These are phyloP conservation scores for Oxystoma pomonae DNA, from an alignment of 2,888 invertebrate genomes.

Conservation along the genomic window DNA sequence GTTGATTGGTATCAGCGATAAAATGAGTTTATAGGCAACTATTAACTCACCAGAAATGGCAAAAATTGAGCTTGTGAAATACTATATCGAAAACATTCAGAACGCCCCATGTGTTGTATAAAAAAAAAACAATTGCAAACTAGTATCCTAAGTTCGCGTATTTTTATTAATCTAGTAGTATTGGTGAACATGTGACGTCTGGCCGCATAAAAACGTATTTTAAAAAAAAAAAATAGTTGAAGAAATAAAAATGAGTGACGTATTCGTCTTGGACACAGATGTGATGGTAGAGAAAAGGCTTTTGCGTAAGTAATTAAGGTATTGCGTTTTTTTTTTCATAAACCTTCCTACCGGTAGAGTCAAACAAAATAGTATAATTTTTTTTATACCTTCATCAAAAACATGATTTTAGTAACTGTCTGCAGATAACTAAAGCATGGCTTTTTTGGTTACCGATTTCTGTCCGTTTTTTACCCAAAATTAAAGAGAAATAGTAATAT, in stretches of 20 bases:
- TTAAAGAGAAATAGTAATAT: no score
- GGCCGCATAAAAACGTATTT: neutral
- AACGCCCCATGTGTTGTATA: neutral
- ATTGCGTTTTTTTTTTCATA: constrained; percentile 7
- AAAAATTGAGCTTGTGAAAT: neutral
- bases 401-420: no score
- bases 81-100: neutral
- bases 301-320: neutral
- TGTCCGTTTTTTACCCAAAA: no score
- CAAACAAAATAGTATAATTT: no score
- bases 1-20: no score
- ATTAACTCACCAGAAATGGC: neutral
- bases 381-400: no score
- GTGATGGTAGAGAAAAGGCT: neutral
- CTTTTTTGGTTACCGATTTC: no score
- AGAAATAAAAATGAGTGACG: neutral
- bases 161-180: no score
- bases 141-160: neutral
- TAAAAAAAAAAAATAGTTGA: neutral
- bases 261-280: neutral
- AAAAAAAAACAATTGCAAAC: neutral
- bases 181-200: neutral
- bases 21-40: no score
- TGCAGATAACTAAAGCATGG: no score
- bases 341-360: no score